A percentile compares a stretch with the other conserved stretches of the same genome.
These are phyloP conservation scores for Eristalinus aeneus DNA, from an alignment of 2,888 invertebrate genomes.

Conservation along the genomic window DNA sequence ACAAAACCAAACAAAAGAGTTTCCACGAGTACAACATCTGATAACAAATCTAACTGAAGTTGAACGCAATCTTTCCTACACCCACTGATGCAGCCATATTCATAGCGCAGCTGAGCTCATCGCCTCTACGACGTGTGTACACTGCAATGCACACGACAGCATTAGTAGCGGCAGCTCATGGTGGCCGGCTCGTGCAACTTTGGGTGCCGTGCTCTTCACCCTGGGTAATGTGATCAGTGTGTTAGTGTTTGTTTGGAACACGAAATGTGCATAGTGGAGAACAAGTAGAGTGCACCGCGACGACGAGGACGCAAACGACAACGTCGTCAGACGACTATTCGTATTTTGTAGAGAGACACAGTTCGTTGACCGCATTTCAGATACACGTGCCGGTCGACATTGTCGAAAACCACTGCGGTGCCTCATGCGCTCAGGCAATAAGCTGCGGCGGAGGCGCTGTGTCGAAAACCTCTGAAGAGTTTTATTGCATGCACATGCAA, in stretches of 20 bases:
- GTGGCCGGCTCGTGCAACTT: conserved; percentile 40
- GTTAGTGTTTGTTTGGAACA: conserved; percentile 34
- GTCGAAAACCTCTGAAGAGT: conserved; percentile 61
- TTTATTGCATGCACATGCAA: conserved; percentile 71
- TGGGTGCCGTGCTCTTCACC: background rate
- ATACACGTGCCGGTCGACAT: conserved; percentile 69
- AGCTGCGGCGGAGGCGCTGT: conserved; percentile 26
- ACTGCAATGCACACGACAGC: conserved; percentile 41
- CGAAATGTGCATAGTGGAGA: conserved; percentile 37
- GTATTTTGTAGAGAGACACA: conserved; percentile 35
- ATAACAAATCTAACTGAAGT: conserved; percentile 7
- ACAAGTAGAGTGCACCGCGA: conserved; percentile 35
- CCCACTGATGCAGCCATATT: background rate
- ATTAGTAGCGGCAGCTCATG: conserved; percentile 23
- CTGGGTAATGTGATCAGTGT: conserved; percentile 36
- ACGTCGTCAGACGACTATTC: background rate
- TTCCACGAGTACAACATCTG: background rate
- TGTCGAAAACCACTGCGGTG: conserved; percentile 39
- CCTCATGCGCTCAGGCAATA: conserved; percentile 48
- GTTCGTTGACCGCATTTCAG: conserved; percentile 67
- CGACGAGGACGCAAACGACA: conserved; percentile 2
- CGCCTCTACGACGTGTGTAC: background rate
- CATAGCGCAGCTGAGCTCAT: background rate
- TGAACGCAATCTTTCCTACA: conserved; percentile 2
- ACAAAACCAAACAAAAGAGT: background rate